A percentile compares a stretch with the other conserved stretches of the same genome.
Evolutionary conservation across 2,113 vertebrate species (phyloP).

Genomic region (Heptranchias perlo): DNA sequence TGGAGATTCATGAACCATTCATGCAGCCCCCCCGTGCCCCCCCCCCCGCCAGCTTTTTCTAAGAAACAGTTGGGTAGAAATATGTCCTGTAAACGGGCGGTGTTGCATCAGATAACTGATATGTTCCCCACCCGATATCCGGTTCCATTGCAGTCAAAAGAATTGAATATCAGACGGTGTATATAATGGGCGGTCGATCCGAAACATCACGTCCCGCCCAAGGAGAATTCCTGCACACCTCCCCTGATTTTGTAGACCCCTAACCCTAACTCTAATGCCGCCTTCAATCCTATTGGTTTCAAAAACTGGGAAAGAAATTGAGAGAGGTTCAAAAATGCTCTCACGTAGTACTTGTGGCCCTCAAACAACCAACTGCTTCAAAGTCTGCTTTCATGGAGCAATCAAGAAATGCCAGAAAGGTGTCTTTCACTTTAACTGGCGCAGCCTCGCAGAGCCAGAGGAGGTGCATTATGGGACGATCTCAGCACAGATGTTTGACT

Average conservation of each 20-base stretch:
- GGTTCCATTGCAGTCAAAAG: background rate
- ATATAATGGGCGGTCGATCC: background rate
- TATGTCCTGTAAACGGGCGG: background rate
- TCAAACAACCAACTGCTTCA: background rate
- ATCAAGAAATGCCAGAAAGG: background rate
- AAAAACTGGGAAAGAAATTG: background rate
- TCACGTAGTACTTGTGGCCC: background rate
- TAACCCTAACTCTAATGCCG: too few relatives aligned
- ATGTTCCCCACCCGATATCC: background rate
- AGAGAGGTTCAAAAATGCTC: background rate
- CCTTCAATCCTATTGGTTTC: background rate
- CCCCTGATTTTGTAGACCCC: too few relatives aligned
- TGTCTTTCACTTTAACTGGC: background rate
- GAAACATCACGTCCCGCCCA: background rate
- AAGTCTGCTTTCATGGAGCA: background rate
- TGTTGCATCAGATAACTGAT: background rate
- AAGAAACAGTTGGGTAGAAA: background rate
- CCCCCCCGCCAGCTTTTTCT: background rate
- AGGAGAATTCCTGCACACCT: too few relatives aligned
- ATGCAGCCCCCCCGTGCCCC: background rate
- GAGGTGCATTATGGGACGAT: too few relatives aligned
- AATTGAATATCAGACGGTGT: too few relatives aligned
- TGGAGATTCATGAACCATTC: background rate
- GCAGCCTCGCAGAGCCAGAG: background rate
- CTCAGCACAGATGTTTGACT: too few relatives aligned